Conservation (phyloP, 1,140 invertebrate species). For the Forficula auricularia region DNA sequence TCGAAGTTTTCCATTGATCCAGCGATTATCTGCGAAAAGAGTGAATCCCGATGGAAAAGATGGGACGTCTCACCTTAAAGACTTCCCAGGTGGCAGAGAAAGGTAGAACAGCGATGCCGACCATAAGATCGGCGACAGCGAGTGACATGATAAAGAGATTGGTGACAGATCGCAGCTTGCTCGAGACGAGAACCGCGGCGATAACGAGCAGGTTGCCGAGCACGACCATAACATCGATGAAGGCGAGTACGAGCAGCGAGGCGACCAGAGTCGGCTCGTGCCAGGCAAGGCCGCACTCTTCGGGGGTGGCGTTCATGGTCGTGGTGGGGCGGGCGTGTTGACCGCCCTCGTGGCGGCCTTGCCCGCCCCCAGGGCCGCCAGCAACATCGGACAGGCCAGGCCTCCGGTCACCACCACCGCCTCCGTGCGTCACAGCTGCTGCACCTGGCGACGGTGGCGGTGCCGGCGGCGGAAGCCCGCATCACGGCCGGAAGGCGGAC, state of each 20-base stretch:
- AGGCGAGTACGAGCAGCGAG: conserved; percentile 53
- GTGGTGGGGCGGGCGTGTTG: neutral
- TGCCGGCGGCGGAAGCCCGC: no score
- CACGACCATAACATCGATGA: conserved; percentile 73
- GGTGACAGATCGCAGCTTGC: conserved; percentile 77
- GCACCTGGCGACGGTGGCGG: no score
- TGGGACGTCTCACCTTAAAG: conserved; percentile 46
- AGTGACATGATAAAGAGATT: conserved; percentile 90
- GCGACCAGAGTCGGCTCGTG: conserved; percentile 50
- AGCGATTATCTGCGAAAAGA: no score
- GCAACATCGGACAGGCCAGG: no score
- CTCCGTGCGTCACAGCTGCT: no score
- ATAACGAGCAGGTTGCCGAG: conserved; percentile 82
- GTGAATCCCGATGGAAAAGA: no score
- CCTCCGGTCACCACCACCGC: no score
- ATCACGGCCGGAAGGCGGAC: no score
- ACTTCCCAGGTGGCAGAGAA: conserved; percentile 79
- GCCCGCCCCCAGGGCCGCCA: no score
- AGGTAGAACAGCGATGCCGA: conserved; percentile 77
- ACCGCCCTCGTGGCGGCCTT: no score
- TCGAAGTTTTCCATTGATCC: no score
- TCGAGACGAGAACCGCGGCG: conserved; percentile 69
- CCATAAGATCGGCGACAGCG: conserved; percentile 78
- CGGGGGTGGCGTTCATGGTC: conserved; percentile 50
- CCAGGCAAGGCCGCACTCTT: conserved; percentile 47